These are phyloP conservation scores for Xiphophorus maculatus DNA, from an alignment of 2,113 vertebrate genomes.

Conservation along the genomic window DNA sequence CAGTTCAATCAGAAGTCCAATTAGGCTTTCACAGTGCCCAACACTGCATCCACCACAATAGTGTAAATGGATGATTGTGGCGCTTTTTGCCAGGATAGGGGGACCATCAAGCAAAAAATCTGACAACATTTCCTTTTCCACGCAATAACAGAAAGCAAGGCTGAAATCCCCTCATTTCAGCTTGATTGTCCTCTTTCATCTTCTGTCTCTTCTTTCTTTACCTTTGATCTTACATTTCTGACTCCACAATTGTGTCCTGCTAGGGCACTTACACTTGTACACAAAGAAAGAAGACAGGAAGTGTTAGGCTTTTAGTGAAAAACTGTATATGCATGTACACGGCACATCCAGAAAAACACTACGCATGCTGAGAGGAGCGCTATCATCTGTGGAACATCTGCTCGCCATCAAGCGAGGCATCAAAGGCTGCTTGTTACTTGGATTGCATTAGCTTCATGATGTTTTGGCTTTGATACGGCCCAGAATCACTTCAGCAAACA, in stretches of 20 bases:
- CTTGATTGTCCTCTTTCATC: constrained; percentile 65
- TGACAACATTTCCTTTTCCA: constrained; percentile 22
- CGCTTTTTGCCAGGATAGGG: constrained; percentile 17
- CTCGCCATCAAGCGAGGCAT: constrained; percentile 57
- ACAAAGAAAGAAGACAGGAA: constrained; percentile 49
- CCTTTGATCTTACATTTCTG: constrained; percentile 67
- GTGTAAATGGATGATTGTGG: constrained; percentile 17
- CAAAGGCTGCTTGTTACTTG: constrained; percentile 60
- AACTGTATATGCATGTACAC: constrained; percentile 1
- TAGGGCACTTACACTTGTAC: constrained; percentile 52
- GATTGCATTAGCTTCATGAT: constrained; percentile 64
- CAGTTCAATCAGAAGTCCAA: constrained; percentile 44
- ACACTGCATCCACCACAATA: constrained; percentile 13
- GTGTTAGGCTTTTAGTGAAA: constrained; percentile 49
- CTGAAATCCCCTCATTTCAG: constrained; percentile 35
- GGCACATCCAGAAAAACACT: neutral
- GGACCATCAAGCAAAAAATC: constrained; percentile 22
- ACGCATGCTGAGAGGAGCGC: constrained; percentile 17
- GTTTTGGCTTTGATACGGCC: constrained; percentile 55
- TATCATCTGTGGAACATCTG: constrained; percentile 64
- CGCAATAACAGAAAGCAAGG: constrained; percentile 21
- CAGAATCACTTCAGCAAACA: constrained; percentile 47
- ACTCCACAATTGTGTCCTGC: constrained; percentile 25
- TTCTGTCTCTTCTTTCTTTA: constrained; percentile 40
- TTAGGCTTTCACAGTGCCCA: constrained; percentile 15